These are phyloP conservation scores for Melinopterus prodromus DNA, from an alignment of 2,888 invertebrate genomes.

Conservation along the genomic window DNA sequence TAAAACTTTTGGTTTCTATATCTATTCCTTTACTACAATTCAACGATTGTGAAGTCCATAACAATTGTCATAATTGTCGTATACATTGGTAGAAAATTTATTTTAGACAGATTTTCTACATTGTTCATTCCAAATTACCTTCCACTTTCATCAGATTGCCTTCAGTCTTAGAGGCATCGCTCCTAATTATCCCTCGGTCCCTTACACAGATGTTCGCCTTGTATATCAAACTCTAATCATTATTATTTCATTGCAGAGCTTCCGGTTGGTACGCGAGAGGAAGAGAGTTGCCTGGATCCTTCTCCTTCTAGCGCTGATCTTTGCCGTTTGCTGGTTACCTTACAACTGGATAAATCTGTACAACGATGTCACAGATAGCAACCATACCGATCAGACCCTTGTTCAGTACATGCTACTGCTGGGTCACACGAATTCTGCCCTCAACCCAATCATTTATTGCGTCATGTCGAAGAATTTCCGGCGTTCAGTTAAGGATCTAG, in stretches of 20 bases:
- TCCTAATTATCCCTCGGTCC: too few relatives aligned
- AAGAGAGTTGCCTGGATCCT: conserved; percentile 80
- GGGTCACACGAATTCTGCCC: conserved; percentile 79
- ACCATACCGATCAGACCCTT: conserved; percentile 49
- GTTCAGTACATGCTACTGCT: conserved; percentile 73
- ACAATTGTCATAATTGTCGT: too few relatives aligned
- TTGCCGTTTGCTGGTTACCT: conserved; percentile 82
- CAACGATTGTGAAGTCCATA: too few relatives aligned
- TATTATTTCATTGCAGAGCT: conserved; percentile 32
- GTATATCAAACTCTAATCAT: background rate
- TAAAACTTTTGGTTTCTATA: too few relatives aligned
- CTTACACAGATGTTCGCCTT: too few relatives aligned
- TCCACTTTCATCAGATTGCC: too few relatives aligned
- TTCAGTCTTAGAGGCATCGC: too few relatives aligned
- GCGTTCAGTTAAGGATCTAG: conserved; percentile 69
- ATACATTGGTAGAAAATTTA: too few relatives aligned
- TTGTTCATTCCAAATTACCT: too few relatives aligned
- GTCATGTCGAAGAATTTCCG: conserved; percentile 78
- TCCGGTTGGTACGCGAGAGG: conserved; percentile 71
- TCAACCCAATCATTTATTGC: conserved; percentile 81
- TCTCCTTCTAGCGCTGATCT: conserved; percentile 75
- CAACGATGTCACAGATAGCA: conserved; percentile 61
- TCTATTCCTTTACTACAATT: too few relatives aligned
- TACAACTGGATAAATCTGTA: conserved; percentile 75
- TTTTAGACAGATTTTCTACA: too few relatives aligned